Conservation (phyloP, 2,888 invertebrate species). For the Lepas anatifera region DNA sequence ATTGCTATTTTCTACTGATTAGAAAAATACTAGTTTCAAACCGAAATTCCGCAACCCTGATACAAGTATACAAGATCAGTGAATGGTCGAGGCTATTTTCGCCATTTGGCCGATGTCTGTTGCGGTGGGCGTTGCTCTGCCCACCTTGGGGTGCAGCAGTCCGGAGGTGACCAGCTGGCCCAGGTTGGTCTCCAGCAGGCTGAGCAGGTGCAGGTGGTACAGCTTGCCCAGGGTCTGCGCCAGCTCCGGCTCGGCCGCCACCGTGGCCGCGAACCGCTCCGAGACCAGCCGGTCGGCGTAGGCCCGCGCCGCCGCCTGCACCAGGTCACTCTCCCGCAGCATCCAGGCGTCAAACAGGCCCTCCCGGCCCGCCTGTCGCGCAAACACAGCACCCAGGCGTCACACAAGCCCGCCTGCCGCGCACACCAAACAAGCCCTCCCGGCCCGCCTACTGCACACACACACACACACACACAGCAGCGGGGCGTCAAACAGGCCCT, state of each 20-base stretch:
- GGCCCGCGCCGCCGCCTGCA: constrained; percentile 25
- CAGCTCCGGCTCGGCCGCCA: constrained; percentile 20
- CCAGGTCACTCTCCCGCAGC: constrained; percentile 25
- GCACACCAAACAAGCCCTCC: too few relatives aligned
- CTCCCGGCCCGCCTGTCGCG: constrained; percentile 17
- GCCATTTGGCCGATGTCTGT: too few relatives aligned
- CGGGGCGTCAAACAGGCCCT: too few relatives aligned
- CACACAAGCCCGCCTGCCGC: neutral
- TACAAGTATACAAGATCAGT: too few relatives aligned
- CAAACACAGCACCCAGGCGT: neutral
- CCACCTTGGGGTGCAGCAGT: constrained; percentile 16
- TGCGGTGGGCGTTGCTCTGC: too few relatives aligned
- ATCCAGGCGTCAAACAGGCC: constrained; percentile 26
- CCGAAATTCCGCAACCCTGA: too few relatives aligned
- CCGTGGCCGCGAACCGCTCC: constrained; percentile 23
- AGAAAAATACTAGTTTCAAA: too few relatives aligned
- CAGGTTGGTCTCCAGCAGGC: constrained; percentile 22
- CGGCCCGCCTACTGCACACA: neutral
- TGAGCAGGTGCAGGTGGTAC: constrained; percentile 23
- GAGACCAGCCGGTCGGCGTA: constrained; percentile 26
- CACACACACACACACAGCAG: too few relatives aligned
- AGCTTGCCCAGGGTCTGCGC: constrained; percentile 22
- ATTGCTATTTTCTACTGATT: too few relatives aligned
- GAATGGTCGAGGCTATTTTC: too few relatives aligned
- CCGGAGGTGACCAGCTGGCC: constrained; percentile 22